Evolutionary conservation across 2,797 vertebrate genomes (phyloP).

Genomic region (Gallinago stenura): DNA sequence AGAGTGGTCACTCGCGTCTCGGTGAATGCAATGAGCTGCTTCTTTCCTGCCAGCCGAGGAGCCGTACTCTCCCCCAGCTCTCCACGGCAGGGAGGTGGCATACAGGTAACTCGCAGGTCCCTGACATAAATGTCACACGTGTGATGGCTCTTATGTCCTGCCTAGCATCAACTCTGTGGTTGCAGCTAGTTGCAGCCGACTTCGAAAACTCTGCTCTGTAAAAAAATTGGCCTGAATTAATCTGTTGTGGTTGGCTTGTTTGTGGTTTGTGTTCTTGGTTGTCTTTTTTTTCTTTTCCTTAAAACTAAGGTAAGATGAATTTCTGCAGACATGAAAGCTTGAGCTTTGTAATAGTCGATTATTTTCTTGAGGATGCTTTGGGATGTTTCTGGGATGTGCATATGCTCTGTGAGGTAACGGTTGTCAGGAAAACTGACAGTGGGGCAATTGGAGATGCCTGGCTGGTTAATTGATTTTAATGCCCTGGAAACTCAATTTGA

Average conservation of each 20-base stretch:
- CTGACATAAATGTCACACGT: fast-evolving
- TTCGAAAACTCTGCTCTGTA: background rate
- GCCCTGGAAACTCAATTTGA: background rate
- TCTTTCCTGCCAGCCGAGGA: background rate
- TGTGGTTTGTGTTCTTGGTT: no score
- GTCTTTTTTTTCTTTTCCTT: background rate
- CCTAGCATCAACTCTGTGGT: background rate
- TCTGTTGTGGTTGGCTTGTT: fast-evolving
- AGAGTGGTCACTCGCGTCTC: background rate
- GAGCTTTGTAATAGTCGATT: background rate
- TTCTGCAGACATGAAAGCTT: background rate
- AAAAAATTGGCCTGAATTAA: background rate
- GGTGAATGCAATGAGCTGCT: background rate
- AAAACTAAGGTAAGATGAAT: background rate
- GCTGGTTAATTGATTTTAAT: background rate
- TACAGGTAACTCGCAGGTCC: background rate
- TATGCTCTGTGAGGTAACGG: background rate
- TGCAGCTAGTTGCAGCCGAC: background rate
- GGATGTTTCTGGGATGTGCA: background rate
- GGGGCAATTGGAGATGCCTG: background rate
- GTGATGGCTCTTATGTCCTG: background rate
- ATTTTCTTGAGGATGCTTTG: background rate
- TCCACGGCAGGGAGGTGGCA: background rate
- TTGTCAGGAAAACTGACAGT: background rate
- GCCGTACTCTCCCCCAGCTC: background rate